Percentiles rank a stretch among this genome's conserved stretches.
Evolutionary conservation across 2,797 vertebrate species (phyloP).

Genomic region (Falco cherrug): DNA sequence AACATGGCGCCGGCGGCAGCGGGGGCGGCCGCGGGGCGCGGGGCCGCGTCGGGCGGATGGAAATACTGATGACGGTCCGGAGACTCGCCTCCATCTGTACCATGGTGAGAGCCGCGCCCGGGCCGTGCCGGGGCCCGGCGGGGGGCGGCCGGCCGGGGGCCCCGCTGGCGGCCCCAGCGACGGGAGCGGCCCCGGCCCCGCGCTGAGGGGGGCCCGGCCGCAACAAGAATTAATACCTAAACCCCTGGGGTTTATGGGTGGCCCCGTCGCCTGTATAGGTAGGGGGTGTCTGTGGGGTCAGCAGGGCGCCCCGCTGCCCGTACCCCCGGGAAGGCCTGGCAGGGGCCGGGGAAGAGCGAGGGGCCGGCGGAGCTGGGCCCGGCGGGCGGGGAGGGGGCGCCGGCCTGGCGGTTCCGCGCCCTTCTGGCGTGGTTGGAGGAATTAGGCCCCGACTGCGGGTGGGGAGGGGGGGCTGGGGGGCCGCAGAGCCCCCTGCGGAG

Average conservation of each 20-base stretch:
- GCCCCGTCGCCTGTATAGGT: not conserved
- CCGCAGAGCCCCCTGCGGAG: not conserved
- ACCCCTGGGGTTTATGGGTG: accelerated
- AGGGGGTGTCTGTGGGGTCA: not conserved
- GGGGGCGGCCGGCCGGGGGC: not conserved
- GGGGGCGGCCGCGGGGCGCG: too few species aligned
- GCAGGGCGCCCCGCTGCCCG: not conserved
- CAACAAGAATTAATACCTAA: not conserved
- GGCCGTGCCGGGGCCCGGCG: too few species aligned
- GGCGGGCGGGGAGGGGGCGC: not conserved
- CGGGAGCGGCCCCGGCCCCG: not conserved
- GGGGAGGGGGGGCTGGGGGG: not conserved
- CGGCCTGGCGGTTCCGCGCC: not conserved
- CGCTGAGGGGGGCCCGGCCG: not conserved
- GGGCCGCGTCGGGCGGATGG: slow-evolving; percentile 83
- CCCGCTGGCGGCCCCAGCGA: not conserved
- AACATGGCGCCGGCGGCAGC: slow-evolving; percentile 78
- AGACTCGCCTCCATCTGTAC: slow-evolving; percentile 97
- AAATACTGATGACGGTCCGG: slow-evolving; percentile 94
- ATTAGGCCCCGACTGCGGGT: not conserved
- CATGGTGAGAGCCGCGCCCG: slow-evolving; percentile 81
- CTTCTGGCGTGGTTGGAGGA: not conserved
- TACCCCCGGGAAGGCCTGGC: not conserved
- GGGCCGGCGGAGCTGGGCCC: accelerated
- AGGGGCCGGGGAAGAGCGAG: not conserved